Evolutionary conservation across 1,140 invertebrate genomes (phyloP).

Genomic region (Sitophilus oryzae): DNA sequence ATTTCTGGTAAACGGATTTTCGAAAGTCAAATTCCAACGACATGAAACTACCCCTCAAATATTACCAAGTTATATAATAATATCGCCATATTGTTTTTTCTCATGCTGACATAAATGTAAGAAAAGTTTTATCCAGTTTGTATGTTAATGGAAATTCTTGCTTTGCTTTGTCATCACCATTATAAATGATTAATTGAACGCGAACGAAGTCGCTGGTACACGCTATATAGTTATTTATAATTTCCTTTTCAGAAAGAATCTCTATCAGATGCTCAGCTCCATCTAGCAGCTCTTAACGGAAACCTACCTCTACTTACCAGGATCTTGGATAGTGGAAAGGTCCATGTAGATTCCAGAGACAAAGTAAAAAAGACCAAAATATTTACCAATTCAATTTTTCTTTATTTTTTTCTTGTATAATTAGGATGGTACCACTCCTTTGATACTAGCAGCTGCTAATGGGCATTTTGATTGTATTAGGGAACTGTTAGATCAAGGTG

Average conservation of each 20-base stretch:
- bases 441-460: conserved; percentile 82
- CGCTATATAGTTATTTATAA: too few species aligned
- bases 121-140: too few species aligned
- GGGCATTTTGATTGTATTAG: conserved; percentile 81
- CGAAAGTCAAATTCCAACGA: too few species aligned
- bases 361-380: conserved; percentile 55
- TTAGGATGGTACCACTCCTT: conserved; percentile 88
- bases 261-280: conserved; percentile 81
- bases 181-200: too few species aligned
- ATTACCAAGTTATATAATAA: too few species aligned
- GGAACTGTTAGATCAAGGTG: conserved; percentile 83
- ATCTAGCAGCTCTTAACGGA: conserved; percentile 79
- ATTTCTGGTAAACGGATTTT: too few species aligned
- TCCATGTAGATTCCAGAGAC: conserved; percentile 89
- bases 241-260: conserved; percentile 74
- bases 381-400: background rate
- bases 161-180: too few species aligned
- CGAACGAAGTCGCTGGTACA: too few species aligned
- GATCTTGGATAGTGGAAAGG: conserved; percentile 83
- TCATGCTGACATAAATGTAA: too few species aligned
- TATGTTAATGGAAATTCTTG: too few species aligned
- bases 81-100: too few species aligned
- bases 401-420: background rate
- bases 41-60: too few species aligned
- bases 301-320: conserved; percentile 67